phyloP scores from a whole-genome alignment of 1,140 invertebrate species.

The Meloidogyne chitwoodi region DNA sequence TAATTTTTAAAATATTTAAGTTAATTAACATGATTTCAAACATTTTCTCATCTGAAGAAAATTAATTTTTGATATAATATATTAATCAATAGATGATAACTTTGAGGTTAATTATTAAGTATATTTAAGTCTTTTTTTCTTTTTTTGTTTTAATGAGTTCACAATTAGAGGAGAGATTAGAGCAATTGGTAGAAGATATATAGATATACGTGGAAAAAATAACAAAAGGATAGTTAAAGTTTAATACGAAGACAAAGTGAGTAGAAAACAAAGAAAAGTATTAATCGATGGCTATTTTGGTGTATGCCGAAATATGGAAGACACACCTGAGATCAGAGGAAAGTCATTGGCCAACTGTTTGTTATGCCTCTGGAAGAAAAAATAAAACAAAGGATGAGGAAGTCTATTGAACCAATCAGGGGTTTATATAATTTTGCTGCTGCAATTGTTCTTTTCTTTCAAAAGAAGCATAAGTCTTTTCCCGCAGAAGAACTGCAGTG shows the following conservation, averaged over 20 bases:
- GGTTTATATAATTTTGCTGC: neutral
- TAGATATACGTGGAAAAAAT: neutral
- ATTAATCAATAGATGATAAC: neutral
- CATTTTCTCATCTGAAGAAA: neutral
- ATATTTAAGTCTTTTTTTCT: neutral
- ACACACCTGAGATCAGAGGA: neutral
- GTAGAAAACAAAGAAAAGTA: constrained; percentile 1
- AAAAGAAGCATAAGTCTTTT: neutral
- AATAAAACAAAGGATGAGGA: neutral
- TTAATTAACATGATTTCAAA: no score
- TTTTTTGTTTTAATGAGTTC: neutral
- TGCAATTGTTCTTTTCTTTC: neutral
- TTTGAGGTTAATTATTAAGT: constrained; percentile 7
- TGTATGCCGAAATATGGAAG: neutral
- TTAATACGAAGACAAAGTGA: neutral
- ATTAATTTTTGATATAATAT: neutral
- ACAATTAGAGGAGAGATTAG: neutral
- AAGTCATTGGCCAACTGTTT: neutral
- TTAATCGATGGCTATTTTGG: neutral
- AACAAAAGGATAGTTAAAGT: neutral
- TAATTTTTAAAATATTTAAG: no score
- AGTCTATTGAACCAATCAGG: neutral
- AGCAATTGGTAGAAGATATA: neutral
- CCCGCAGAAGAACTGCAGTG: neutral
- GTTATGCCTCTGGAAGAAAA: neutral